These are phyloP conservation scores for Tenthredo amoena DNA, from an alignment of 2,888 invertebrate genomes.

Conservation along the genomic window DNA sequence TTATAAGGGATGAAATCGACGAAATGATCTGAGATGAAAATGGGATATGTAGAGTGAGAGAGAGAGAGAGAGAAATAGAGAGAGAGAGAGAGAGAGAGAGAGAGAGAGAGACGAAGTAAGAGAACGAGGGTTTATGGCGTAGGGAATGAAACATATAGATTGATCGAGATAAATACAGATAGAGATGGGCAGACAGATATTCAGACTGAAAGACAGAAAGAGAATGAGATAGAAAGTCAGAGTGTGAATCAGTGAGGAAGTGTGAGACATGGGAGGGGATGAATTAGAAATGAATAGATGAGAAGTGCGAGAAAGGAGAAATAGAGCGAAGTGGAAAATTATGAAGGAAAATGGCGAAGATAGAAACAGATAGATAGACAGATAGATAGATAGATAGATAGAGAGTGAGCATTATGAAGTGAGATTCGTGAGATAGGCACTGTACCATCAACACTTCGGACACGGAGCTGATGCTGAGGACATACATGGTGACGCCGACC, in stretches of 20 bases:
- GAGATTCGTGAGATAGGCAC: constrained; percentile 68
- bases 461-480: constrained; percentile 98
- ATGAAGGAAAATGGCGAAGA: constrained; percentile 44
- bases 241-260: constrained; percentile 7
- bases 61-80: neutral
- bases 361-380: constrained; percentile 57
- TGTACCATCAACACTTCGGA: constrained; percentile 99
- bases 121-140: neutral
- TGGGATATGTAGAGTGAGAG: neutral
- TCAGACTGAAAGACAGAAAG: constrained; percentile 57
- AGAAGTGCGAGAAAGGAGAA: constrained; percentile 48
- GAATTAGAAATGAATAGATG: constrained; percentile 36
- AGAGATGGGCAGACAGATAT: constrained; percentile 59
- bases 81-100: neutral
- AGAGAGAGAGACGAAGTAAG: neutral
- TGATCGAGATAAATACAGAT: constrained; percentile 26
- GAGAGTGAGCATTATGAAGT: constrained; percentile 58
- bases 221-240: neutral
- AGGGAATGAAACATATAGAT: constrained; percentile 52
- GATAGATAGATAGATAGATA: constrained; percentile 55
- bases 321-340: constrained; percentile 30
- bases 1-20: neutral
- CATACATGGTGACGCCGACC: constrained; percentile 98
- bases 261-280: constrained; percentile 46
- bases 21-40: neutral